These are phyloP conservation scores for Platygyra sinensis DNA, from an alignment of 64 coral and sea anemone species.

Conservation along the genomic window DNA sequence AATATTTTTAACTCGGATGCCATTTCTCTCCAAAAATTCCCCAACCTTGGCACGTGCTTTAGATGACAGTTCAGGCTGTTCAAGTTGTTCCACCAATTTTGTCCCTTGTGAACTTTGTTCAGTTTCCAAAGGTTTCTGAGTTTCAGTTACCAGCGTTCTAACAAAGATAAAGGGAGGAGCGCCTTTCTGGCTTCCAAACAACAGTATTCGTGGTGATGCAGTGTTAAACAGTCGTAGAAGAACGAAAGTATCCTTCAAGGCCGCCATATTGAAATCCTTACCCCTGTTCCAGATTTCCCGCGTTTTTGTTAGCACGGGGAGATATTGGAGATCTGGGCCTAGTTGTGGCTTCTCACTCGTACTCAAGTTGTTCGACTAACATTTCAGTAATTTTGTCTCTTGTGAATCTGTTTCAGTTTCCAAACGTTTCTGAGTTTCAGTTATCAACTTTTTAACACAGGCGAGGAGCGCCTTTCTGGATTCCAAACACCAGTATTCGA, in stretches of 20 bases:
- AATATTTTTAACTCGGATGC: slow-evolving; percentile 23
- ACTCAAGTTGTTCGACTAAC: not conserved
- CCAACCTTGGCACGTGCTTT: not conserved
- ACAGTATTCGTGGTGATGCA: not conserved
- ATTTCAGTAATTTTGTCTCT: not conserved
- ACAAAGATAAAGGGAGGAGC: not conserved
- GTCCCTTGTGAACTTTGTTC: not conserved
- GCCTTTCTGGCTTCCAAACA: not conserved
- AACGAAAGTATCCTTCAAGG: not conserved
- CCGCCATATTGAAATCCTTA: not conserved
- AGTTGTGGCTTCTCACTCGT: no score
- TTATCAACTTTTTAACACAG: not conserved
- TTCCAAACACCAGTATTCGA: not conserved
- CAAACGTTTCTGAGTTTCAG: not conserved
- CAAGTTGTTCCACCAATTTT: not conserved
- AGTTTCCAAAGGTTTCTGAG: not conserved
- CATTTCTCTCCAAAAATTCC: slow-evolving; percentile 25
- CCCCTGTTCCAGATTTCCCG: not conserved
- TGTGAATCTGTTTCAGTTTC: not conserved
- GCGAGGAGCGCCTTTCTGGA: not conserved
- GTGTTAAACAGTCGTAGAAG: not conserved
- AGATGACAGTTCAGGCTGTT: not conserved
- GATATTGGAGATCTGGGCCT: no score
- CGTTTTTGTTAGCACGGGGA: no score
- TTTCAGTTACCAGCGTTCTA: not conserved